These are phyloP conservation scores for Vulpes lagopus DNA, from an alignment of 2,113 vertebrate genomes.

Conservation along the genomic window DNA sequence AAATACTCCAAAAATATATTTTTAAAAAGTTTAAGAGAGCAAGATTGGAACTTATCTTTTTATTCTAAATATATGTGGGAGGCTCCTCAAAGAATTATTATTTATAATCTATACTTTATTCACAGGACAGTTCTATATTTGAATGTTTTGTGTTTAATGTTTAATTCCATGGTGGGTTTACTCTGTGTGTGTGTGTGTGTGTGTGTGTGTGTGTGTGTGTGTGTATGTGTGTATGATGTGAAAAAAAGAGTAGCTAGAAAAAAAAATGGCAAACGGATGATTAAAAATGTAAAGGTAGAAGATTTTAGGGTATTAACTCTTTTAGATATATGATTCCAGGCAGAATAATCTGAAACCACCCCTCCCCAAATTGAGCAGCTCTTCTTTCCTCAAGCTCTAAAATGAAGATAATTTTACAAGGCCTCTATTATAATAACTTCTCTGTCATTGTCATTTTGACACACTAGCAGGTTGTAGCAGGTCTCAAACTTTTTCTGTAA, in stretches of 20 bases:
- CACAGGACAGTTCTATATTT: background rate
- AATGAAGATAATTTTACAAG: constrained; percentile 51
- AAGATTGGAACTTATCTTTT: background rate
- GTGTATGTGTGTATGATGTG: background rate
- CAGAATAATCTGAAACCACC: constrained; percentile 14
- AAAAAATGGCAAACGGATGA: constrained; percentile 41
- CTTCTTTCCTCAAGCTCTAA: constrained; percentile 46
- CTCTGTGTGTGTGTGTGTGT: background rate
- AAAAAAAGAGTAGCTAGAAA: background rate
- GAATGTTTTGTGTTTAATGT: background rate
- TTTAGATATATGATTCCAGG: background rate
- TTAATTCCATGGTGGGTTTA: constrained; percentile 23
- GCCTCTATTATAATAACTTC: background rate
- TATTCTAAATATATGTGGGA: background rate
- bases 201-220: too few species aligned
- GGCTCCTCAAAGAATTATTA: background rate
- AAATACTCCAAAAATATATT: constrained; percentile 44
- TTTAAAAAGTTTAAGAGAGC: background rate
- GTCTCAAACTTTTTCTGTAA: background rate
- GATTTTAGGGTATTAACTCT: background rate
- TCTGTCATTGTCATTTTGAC: constrained; percentile 8
- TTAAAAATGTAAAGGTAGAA: constrained; percentile 44
- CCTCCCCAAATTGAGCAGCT: background rate
- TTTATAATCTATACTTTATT: constrained; percentile 10
- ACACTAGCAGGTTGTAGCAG: background rate